Base-by-base conservation (phyloP, 2,888 invertebrate genomes). In the Allygus modestus region DNA sequence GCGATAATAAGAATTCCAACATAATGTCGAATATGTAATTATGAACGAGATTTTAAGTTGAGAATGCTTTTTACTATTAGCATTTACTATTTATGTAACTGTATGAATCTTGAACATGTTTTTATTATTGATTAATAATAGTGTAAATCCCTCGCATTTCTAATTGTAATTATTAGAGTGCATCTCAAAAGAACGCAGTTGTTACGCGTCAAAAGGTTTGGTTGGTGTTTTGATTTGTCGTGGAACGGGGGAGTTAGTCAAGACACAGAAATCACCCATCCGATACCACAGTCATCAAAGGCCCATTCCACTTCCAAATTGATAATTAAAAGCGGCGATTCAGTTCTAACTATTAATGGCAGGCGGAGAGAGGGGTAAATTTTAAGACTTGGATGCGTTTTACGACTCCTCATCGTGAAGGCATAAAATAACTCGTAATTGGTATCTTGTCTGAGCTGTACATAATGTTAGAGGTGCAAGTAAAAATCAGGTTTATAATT, bases 361-460 rank as follows among this genome's bases (percentile, higher is more conserved):
- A 26, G 23, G 2, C 5, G 58, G 31, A 20, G 12, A 17, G 28
- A 15, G 28, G 65, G 65, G 65, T 58, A 23, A 28, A 65, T 31
- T 65, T 65, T 65, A 65, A 65, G 65, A 65, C 65, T 65, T 23
- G 65, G 65, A 17, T 65, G 65, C 65, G 65, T 65, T 65, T 65
- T 28, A 65, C 28, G 65, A 65, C 17, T 28, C 28, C 31, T 65
- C 65, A 5, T 65, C 26, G 9, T 65, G 26, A 15, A 31, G 65
- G 26, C 65, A 65, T 65, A 65, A 65, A 65, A 65, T 65, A 65
- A 31, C 28, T 17, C 58, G 0, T 65, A 65, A 65, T 65, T 65
- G 65, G 26, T 58, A 58, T 58, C 58, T 20, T 58, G 58, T 65
- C 23, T 1, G 31, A 65, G 65, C 65, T 65, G 65, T 15, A 26